Conservation (phyloP, 2,113 vertebrate species). For the Hucho hucho region DNA sequence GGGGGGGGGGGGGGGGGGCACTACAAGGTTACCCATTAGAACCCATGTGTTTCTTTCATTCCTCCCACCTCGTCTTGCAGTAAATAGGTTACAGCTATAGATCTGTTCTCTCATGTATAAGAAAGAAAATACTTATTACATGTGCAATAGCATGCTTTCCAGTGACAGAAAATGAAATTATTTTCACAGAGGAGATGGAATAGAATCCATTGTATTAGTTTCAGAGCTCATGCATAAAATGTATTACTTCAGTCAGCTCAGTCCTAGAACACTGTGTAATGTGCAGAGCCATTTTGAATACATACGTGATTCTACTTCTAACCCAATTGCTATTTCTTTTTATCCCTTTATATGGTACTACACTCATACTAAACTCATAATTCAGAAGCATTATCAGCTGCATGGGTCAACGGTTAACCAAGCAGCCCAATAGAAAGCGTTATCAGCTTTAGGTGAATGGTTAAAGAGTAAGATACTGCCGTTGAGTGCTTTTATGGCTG, state of each 20-base stretch:
- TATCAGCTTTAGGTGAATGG: neutral
- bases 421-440: neutral
- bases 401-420: neutral
- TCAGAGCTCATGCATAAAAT: conserved; percentile 13
- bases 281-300: neutral
- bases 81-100: conserved; percentile 19
- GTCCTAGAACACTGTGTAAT: neutral
- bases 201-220: neutral
- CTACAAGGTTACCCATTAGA: conserved; percentile 53
- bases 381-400: neutral
- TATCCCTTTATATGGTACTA: too few relatives aligned
- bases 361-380: neutral
- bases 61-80: conserved; percentile 13
- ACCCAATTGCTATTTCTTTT: too few relatives aligned
- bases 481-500: conserved; percentile 29
- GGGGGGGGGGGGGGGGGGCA: conserved; percentile 16
- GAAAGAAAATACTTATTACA: neutral
- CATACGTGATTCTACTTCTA: neutral
- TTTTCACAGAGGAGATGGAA: conserved; percentile 26
- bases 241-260: neutral
- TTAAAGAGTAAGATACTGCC: conserved; percentile 10
- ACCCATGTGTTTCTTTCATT: conserved; percentile 22
- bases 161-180: conserved; percentile 8
- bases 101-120: conserved; percentile 23
- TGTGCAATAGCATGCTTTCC: conserved; percentile 16